Conservation (phyloP, 2,113 vertebrate species). For the Chelonoidis abingdonii region DNA sequence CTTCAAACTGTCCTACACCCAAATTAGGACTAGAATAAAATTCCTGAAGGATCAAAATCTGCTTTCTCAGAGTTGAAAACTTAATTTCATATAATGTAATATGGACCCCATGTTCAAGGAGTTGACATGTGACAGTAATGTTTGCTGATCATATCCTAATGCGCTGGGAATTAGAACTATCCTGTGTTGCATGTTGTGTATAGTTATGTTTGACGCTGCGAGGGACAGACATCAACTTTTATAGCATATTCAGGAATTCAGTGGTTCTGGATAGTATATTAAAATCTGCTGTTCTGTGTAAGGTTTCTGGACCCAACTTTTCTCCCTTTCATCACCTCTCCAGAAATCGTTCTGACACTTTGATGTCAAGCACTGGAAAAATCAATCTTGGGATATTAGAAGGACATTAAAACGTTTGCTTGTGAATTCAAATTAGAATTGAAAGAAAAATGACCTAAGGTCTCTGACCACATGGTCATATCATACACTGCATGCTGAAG, state of each 20-base stretch:
- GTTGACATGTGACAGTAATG: not conserved
- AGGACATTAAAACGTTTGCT: not conserved
- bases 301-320: not conserved
- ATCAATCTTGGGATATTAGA: not conserved
- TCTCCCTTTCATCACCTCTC: not conserved
- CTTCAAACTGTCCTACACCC: not conserved
- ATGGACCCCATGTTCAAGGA: not conserved
- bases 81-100: not conserved
- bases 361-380: too few species aligned
- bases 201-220: not conserved
- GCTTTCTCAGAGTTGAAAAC: not conserved
- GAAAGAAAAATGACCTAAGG: not conserved
- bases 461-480: not conserved
- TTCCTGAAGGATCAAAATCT: not conserved
- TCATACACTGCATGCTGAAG: not conserved
- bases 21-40: not conserved
- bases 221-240: not conserved
- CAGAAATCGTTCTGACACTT: not conserved
- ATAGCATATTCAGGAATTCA: not conserved
- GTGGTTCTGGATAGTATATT: not conserved
- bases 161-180: not conserved
- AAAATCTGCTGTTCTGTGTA: not conserved
- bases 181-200: not conserved
- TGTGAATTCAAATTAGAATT: not conserved
- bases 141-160: accelerated